Percentiles rank a stretch among this genome's conserved stretches.
Conservation (phyloP, 2,888 invertebrate species). For the Priocnemis perturbator region DNA sequence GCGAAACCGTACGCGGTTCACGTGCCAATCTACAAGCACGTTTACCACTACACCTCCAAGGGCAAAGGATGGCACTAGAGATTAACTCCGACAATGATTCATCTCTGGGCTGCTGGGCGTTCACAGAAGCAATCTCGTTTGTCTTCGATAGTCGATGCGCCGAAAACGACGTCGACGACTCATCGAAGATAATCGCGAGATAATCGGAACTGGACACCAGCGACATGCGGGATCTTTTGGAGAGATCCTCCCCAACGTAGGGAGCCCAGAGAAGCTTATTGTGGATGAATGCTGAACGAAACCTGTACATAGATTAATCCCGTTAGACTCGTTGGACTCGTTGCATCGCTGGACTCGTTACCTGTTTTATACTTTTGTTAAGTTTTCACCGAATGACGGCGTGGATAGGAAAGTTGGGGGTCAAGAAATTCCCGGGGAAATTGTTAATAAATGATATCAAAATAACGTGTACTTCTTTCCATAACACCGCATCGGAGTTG, state of each 20-base stretch:
- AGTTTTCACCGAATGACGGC: slow-evolving; percentile 35
- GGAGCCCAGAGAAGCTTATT: background rate
- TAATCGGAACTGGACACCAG: too few species aligned
- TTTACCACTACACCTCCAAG: slow-evolving; percentile 69
- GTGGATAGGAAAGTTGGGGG: background rate
- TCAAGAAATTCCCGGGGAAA: background rate
- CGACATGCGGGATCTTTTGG: too few species aligned
- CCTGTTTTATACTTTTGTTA: slow-evolving; percentile 47
- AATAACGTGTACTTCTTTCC: background rate
- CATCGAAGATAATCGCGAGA: too few species aligned
- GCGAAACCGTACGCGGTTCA: slow-evolving; percentile 79
- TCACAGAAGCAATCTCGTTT: too few species aligned
- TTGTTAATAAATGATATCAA: slow-evolving; percentile 46
- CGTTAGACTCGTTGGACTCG: background rate
- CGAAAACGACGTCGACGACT: too few species aligned
- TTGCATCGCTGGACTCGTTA: slow-evolving; percentile 32
- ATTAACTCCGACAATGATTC: slow-evolving; percentile 1
- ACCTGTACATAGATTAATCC: too few species aligned
- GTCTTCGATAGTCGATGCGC: too few species aligned
- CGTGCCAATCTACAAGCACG: slow-evolving; percentile 77
- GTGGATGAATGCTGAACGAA: background rate
- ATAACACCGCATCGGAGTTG: background rate
- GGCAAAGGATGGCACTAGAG: slow-evolving; percentile 65
- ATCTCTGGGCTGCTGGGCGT: background rate
- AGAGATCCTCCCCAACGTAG: too few species aligned